A percentile compares a stretch with the other conserved stretches of the same genome.
These are phyloP conservation scores for Eurypyga helias DNA, from an alignment of 2,113 vertebrate genomes.

Conservation along the genomic window DNA sequence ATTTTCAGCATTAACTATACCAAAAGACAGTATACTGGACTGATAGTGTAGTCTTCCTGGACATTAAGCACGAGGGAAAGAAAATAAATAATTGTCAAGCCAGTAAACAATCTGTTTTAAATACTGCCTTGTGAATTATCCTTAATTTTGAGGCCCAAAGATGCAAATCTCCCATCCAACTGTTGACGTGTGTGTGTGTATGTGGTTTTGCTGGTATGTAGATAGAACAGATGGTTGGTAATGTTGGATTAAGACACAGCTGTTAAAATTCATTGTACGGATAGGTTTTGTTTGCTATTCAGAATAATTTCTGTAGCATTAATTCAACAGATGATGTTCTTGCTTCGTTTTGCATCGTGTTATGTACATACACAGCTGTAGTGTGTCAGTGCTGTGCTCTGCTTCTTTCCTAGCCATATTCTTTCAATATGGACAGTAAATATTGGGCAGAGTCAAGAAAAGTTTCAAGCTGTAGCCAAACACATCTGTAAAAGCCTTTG, in stretches of 20 bases:
- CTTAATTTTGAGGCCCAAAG: neutral
- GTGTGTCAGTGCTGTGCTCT: neutral
- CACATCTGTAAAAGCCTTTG: neutral
- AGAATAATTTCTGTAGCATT: neutral
- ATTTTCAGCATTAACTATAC: neutral
- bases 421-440: neutral
- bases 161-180: neutral
- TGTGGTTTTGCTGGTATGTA: neutral
- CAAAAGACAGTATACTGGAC: neutral
- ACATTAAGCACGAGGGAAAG: accelerated
- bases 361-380: neutral
- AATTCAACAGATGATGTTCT: neutral
- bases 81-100: neutral
- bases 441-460: neutral
- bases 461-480: neutral
- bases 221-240: neutral
- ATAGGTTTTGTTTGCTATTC: neutral
- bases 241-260: neutral
- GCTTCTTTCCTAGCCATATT: neutral
- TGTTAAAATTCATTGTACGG: neutral
- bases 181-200: neutral
- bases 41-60: neutral
- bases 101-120: neutral
- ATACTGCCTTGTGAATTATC: neutral
- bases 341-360: accelerated